Percentiles rank a stretch among this genome's conserved stretches.
phyloP scores from a whole-genome alignment of 1,140 invertebrate species.

The Penaeus chinensis region DNA sequence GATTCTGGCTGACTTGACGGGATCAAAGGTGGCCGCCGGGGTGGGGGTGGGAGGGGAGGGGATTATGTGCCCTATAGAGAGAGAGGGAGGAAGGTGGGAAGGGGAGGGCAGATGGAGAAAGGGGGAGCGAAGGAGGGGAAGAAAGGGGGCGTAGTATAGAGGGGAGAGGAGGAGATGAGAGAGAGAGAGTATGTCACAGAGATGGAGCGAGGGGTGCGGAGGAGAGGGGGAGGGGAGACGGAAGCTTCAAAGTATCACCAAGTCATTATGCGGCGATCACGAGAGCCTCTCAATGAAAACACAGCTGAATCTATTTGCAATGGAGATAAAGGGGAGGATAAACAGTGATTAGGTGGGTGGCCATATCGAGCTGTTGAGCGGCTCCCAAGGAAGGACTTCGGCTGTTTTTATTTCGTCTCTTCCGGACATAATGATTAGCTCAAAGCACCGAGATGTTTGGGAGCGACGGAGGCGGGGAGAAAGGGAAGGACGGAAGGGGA shows the following conservation, averaged over 20 bases:
- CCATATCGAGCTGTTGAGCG: background rate
- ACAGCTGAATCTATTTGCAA: constrained; percentile 50
- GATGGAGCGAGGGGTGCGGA: background rate
- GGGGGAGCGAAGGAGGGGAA: background rate
- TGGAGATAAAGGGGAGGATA: constrained; percentile 33
- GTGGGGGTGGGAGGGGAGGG: constrained; percentile 7
- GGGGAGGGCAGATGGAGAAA: constrained; percentile 10
- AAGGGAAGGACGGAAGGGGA: background rate
- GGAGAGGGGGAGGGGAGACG: constrained; percentile 5
- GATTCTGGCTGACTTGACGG: constrained; percentile 55
- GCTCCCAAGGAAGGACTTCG: too few species aligned
- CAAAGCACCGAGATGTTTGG: background rate
- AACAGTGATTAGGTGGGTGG: constrained; percentile 21
- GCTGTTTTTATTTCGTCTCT: too few species aligned
- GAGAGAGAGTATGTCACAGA: background rate
- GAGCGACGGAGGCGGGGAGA: background rate
- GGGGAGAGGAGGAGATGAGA: background rate
- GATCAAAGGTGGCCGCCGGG: constrained; percentile 55
- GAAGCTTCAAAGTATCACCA: constrained; percentile 44
- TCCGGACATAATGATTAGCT: too few species aligned
- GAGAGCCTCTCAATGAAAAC: constrained; percentile 47
- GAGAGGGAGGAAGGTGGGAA: background rate
- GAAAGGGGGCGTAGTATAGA: background rate
- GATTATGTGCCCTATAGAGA: background rate
- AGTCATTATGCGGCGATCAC: constrained; percentile 28